These are phyloP conservation scores for Diglossa brunneiventris DNA, from an alignment of 2,113 vertebrate species.

Conservation along the genomic window DNA sequence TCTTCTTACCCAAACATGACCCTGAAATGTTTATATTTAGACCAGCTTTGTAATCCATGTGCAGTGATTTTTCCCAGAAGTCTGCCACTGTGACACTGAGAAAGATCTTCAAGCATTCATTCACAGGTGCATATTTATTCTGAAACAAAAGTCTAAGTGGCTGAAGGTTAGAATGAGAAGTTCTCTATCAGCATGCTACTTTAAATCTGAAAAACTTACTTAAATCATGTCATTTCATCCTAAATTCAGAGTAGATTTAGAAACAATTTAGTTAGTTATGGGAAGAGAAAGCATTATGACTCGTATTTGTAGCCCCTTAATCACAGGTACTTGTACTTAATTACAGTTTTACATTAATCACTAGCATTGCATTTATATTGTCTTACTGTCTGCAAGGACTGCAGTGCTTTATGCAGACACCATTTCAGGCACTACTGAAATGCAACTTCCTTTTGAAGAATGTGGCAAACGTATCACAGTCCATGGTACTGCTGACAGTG, in stretches of 20 bases:
- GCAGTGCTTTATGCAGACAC: neutral
- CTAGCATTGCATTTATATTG: neutral
- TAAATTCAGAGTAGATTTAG: conserved; percentile 22
- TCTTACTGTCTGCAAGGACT: neutral
- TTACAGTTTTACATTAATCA: neutral
- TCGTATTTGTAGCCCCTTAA: neutral
- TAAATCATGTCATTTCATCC: neutral
- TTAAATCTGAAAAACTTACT: neutral
- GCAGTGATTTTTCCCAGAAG: neutral
- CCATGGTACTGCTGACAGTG: rapidly evolving
- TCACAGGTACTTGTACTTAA: neutral
- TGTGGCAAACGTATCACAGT: neutral
- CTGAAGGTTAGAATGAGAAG: neutral
- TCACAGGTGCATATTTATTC: neutral
- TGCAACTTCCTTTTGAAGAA: neutral
- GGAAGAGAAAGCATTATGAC: neutral
- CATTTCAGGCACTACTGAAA: neutral
- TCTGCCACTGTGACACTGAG: neutral
- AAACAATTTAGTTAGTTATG: conserved; percentile 38
- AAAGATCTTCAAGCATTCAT: neutral
- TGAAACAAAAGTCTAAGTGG: neutral
- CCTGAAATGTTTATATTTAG: neutral
- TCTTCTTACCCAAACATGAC: neutral
- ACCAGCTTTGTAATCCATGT: neutral
- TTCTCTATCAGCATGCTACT: neutral